Percentiles rank a stretch among this genome's conserved stretches.
Conservation (phyloP, 2,113 vertebrate species). For the Balaenoptera acutorostrata region DNA sequence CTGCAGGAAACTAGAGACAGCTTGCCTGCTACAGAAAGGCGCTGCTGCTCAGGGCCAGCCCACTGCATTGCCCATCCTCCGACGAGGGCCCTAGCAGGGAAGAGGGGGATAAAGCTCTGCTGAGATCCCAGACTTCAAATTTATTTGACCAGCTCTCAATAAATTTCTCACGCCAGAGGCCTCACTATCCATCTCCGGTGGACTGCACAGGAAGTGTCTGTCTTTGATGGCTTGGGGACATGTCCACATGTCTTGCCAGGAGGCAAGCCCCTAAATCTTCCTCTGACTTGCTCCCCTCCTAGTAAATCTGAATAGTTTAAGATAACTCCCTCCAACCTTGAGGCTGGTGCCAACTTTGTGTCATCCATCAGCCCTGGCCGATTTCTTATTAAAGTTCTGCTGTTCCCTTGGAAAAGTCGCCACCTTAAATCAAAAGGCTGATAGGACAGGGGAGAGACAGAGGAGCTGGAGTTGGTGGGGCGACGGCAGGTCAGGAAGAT, state of each 20-base stretch:
- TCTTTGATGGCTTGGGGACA: constrained; percentile 10
- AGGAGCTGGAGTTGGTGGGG: not conserved
- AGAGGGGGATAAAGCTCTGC: not conserved
- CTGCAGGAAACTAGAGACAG: not conserved
- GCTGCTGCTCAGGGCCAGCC: not conserved
- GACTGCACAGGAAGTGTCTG: not conserved
- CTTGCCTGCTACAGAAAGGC: not conserved
- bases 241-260: constrained; percentile 45
- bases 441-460: constrained; percentile 20
- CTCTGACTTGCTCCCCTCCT: constrained; percentile 43
- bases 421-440: constrained; percentile 64
- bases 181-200: constrained; percentile 59
- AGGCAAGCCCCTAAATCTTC: constrained; percentile 64
- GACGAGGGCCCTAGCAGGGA: not conserved
- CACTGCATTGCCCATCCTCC: not conserved
- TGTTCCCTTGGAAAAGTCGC: constrained; percentile 49
- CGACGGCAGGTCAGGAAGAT: not conserved
- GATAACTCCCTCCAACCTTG: constrained; percentile 66
- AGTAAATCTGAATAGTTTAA: constrained; percentile 70
- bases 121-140: constrained; percentile 48
- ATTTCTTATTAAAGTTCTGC: constrained; percentile 66
- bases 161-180: constrained; percentile 66
- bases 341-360: constrained; percentile 45
- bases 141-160: constrained; percentile 58
- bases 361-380: constrained; percentile 56